Percentiles rank a stretch among this genome's conserved stretches.
phyloP scores from a whole-genome alignment of 37 sponge, comb jelly and placozoan genomes.

The Spongilla lacustris region DNA sequence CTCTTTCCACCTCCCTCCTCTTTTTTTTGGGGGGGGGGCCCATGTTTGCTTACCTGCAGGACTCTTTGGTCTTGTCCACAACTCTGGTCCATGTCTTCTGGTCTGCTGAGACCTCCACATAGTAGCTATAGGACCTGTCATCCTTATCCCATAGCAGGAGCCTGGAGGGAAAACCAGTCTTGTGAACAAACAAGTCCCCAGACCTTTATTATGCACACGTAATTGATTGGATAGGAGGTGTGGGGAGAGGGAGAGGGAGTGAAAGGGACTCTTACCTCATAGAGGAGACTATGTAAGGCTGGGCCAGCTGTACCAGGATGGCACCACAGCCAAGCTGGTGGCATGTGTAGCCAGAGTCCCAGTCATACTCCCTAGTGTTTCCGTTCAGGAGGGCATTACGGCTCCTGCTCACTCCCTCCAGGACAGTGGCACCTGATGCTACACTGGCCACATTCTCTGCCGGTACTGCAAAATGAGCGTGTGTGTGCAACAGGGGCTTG shows the following conservation, averaged over 20 bases:
- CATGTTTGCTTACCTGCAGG: slow-evolving; percentile 63
- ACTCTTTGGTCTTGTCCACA: slow-evolving; percentile 59
- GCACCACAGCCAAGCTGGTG: slow-evolving; percentile 91
- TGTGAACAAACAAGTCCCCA: neutral
- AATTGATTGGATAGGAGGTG: too few species aligned
- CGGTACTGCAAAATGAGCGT: slow-evolving; percentile 47
- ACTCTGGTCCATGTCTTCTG: slow-evolving; percentile 74
- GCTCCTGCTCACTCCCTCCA: slow-evolving; percentile 90
- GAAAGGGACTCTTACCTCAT: slow-evolving; percentile 56
- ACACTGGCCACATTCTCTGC: slow-evolving; percentile 88
- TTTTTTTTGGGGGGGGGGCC: too few species aligned
- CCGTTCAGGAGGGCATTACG: slow-evolving; percentile 92
- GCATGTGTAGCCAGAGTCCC: slow-evolving; percentile 98
- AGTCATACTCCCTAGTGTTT: slow-evolving; percentile 90
- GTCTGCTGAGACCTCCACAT: slow-evolving; percentile 81
- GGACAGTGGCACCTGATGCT: slow-evolving; percentile 84
- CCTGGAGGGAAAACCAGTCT: slow-evolving; percentile 21
- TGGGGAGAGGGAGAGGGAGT: too few species aligned
- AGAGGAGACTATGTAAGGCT: slow-evolving; percentile 78
- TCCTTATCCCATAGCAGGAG: slow-evolving; percentile 96
- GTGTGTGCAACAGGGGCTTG: too few species aligned
- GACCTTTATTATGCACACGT: neutral
- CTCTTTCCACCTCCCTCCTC: neutral
- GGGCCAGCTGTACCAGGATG: slow-evolving; percentile 82
- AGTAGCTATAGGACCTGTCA: slow-evolving; percentile 84